Percentiles rank a stretch among this genome's conserved stretches.
phyloP scores from a whole-genome alignment of 2,888 invertebrate genomes.

The Barypeithes pellucidus region DNA sequence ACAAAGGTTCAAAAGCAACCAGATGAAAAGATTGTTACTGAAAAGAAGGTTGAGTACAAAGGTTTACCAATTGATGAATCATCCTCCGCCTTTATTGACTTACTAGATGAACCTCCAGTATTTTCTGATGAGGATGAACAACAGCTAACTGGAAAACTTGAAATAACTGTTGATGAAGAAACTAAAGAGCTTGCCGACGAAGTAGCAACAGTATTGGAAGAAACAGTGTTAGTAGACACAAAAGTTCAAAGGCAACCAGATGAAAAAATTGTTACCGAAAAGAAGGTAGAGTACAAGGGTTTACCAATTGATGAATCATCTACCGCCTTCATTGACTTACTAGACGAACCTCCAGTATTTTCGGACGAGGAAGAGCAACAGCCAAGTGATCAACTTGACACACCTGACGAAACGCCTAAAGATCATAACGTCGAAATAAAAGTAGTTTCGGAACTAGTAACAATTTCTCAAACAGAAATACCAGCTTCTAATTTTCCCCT shows the following conservation, averaged over 20 bases:
- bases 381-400: background rate
- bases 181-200: conserved; percentile 19
- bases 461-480: conserved; percentile 20
- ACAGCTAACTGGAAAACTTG: background rate
- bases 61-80: conserved; percentile 43
- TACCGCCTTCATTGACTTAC: conserved; percentile 57
- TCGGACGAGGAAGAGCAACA: conserved; percentile 56
- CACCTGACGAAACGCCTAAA: background rate
- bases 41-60: conserved; percentile 12
- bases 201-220: conserved; percentile 13
- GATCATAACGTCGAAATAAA: too few species aligned
- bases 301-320: conserved; percentile 59
- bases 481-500: conserved; percentile 35
- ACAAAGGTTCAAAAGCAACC: background rate
- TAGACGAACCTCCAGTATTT: conserved; percentile 61
- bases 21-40: conserved; percentile 8
- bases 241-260: background rate
- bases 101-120: conserved; percentile 63
- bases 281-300: conserved; percentile 56
- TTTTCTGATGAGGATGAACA: conserved; percentile 58
- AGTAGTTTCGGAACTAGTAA: background rate
- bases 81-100: conserved; percentile 64
- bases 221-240: background rate
- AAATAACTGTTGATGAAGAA: conserved; percentile 59
- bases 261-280: conserved; percentile 12